Evolutionary conservation across 2,888 invertebrate species (phyloP).

Genomic region (Oscheius sp.): DNA sequence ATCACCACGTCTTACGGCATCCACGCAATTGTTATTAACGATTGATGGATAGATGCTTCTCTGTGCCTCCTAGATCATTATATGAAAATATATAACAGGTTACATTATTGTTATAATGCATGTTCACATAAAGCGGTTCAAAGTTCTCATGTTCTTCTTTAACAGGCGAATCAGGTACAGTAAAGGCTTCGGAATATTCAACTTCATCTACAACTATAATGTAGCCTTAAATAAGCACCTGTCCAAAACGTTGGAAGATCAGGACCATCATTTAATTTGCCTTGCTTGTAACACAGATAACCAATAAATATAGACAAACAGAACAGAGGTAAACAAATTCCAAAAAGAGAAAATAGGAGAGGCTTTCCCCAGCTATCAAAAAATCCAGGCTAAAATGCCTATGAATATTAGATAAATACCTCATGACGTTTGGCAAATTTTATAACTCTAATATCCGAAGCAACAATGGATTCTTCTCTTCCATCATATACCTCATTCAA

Average conservation of each 20-base stretch:
- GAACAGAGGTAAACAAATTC: background rate
- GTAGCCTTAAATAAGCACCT: too few relatives aligned
- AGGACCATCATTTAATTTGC: too few relatives aligned
- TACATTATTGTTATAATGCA: slow-evolving; percentile 1
- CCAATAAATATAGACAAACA: background rate
- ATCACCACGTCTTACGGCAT: background rate
- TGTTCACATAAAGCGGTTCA: background rate
- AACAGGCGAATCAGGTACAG: background rate
- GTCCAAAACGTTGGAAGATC: too few relatives aligned
- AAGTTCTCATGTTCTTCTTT: background rate
- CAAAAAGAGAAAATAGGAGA: background rate
- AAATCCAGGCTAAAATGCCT: too few relatives aligned
- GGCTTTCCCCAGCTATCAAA: too few relatives aligned
- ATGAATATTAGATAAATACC: too few relatives aligned
- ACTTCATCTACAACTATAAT: background rate
- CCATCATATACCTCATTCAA: too few relatives aligned
- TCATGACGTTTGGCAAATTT: too few relatives aligned
- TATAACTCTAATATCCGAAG: too few relatives aligned
- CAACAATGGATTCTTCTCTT: too few relatives aligned
- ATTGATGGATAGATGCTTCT: background rate
- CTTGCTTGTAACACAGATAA: background rate
- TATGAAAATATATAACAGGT: background rate
- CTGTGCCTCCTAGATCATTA: background rate
- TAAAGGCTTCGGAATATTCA: background rate
- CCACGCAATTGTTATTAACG: background rate